Evolutionary conservation across 2,888 invertebrate genomes (phyloP).

Genomic region (Eudemis profundana): DNA sequence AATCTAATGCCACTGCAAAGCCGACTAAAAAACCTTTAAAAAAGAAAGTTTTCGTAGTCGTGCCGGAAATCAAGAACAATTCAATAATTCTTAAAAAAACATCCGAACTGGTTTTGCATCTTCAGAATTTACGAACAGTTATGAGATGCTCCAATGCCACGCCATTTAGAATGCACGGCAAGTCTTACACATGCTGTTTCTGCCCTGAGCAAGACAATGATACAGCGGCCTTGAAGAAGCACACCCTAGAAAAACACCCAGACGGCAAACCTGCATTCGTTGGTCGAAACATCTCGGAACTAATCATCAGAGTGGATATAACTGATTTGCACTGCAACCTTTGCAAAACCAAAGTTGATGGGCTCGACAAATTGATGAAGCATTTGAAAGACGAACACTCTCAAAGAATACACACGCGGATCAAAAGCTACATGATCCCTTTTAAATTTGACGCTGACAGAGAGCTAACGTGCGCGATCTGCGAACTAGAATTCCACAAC

Average conservation of each 20-base stretch:
- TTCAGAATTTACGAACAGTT: slow-evolving; percentile 31
- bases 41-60: neutral
- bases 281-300: slow-evolving; percentile 28
- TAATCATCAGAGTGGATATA: slow-evolving; percentile 46
- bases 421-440: slow-evolving; percentile 59
- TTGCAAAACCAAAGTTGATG: slow-evolving; percentile 46
- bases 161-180: slow-evolving; percentile 32
- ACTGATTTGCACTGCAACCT: slow-evolving; percentile 43
- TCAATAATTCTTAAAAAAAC: slow-evolving; percentile 24
- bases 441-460: slow-evolving; percentile 59
- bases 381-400: slow-evolving; percentile 57
- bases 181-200: slow-evolving; percentile 40
- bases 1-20: neutral
- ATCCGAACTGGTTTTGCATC: slow-evolving; percentile 61
- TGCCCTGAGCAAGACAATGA: slow-evolving; percentile 31
- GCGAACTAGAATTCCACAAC: slow-evolving; percentile 54
- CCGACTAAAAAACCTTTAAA: neutral
- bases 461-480: slow-evolving; percentile 57
- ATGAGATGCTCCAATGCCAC: slow-evolving; percentile 41
- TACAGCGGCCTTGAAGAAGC: slow-evolving; percentile 30
- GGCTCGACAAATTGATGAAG: slow-evolving; percentile 52
- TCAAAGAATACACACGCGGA: slow-evolving; percentile 53
- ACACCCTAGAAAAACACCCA: slow-evolving; percentile 27
- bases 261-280: slow-evolving; percentile 13
- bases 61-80: neutral